phyloP scores from a whole-genome alignment of 2,113 vertebrate species.

The Hippocampus abdominalis region DNA sequence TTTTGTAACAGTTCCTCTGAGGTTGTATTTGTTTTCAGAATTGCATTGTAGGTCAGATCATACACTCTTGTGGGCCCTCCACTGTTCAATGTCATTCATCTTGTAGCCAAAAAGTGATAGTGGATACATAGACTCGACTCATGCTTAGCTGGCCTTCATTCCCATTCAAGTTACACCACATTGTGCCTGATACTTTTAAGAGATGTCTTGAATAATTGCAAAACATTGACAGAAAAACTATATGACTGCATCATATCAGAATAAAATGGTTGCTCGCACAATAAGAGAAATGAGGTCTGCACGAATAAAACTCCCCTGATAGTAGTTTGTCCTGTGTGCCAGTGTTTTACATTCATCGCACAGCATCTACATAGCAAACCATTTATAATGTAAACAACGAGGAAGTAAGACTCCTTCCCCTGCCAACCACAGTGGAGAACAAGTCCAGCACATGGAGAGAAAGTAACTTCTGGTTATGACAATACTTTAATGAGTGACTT shows the following conservation, averaged over 20 bases:
- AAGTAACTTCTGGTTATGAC: slow-evolving; percentile 11
- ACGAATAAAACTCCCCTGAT: slow-evolving; percentile 35
- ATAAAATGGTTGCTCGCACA: slow-evolving; percentile 10
- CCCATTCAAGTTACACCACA: not conserved
- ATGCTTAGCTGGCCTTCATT: not conserved
- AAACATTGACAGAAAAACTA: not conserved
- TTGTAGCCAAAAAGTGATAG: not conserved
- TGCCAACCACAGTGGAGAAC: slow-evolving; percentile 36
- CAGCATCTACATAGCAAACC: slow-evolving; percentile 23
- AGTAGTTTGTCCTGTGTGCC: slow-evolving; percentile 4
- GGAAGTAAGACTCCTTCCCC: slow-evolving; percentile 20
- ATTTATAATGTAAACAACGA: slow-evolving; percentile 52
- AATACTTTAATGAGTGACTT: slow-evolving; percentile 10
- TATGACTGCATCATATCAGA: not conserved
- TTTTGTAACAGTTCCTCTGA: not conserved
- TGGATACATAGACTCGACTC: not conserved
- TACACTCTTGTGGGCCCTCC: not conserved
- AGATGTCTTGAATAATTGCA: not conserved
- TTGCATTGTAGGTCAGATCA: not conserved
- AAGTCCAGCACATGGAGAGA: slow-evolving; percentile 10
- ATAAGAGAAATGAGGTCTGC: slow-evolving; percentile 24
- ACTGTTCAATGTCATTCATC: not conserved
- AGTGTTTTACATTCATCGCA: slow-evolving; percentile 30
- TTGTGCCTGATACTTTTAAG: not conserved
- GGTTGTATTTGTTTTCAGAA: not conserved